Conservation (phyloP, 2,888 invertebrate genomes). For the Platynereis dumerilii region DNA sequence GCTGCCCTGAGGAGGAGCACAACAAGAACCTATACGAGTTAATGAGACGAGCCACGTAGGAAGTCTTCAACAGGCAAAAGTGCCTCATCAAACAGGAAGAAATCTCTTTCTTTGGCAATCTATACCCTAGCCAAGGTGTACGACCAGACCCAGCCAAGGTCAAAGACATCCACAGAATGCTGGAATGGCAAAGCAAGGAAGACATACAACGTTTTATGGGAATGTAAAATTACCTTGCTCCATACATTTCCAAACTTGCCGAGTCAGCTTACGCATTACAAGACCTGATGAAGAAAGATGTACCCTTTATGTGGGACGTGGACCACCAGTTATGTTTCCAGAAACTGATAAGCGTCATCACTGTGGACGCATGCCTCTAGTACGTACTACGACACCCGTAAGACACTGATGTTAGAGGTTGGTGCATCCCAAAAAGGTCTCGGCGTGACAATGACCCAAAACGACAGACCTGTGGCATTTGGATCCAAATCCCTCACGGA, state of each 20-base stretch:
- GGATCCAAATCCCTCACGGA: slow-evolving; percentile 41
- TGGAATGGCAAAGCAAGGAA: slow-evolving; percentile 22
- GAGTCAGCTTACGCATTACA: slow-evolving; percentile 11
- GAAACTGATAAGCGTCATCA: neutral
- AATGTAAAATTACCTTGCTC: slow-evolving; percentile 25
- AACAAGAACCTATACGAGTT: slow-evolving; percentile 28
- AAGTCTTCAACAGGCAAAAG: slow-evolving; percentile 18
- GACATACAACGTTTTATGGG: slow-evolving; percentile 33
- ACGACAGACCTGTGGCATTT: slow-evolving; percentile 38
- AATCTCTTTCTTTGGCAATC: slow-evolving; percentile 29
- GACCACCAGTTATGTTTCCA: slow-evolving; percentile 9
- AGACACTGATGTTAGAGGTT: slow-evolving; percentile 12
- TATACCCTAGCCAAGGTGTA: slow-evolving; percentile 21
- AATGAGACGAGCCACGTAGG: slow-evolving; percentile 13
- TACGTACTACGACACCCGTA: slow-evolving; percentile 23
- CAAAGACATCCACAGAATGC: slow-evolving; percentile 27
- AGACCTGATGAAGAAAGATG: slow-evolving; percentile 32
- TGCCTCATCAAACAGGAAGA: neutral
- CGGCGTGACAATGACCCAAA: slow-evolving; percentile 39
- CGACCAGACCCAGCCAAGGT: slow-evolving; percentile 29
- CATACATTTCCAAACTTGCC: slow-evolving; percentile 27
- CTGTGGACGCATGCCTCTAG: neutral
- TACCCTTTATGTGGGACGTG: slow-evolving; percentile 21
- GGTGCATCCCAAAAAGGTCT: slow-evolving; percentile 33
- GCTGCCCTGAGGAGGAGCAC: slow-evolving; percentile 26